Conservation (phyloP, 2,888 invertebrate species). For the Protophormia terraenovae region DNA sequence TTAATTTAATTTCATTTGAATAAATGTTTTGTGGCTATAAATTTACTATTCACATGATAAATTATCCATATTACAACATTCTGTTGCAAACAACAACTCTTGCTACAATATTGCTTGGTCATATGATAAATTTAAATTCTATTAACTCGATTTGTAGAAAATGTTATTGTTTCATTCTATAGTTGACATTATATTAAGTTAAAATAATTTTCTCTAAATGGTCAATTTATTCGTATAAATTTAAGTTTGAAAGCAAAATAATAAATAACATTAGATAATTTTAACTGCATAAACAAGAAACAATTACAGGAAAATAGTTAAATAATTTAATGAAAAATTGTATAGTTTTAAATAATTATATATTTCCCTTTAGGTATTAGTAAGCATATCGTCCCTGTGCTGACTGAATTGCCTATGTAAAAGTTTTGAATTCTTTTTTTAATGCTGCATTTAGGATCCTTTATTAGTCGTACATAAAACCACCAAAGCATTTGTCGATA, state of each 20-base stretch:
- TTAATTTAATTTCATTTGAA: slow-evolving; percentile 65
- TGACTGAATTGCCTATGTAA: too few species aligned
- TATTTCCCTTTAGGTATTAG: neutral
- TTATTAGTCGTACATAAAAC: too few species aligned
- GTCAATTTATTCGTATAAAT: slow-evolving; percentile 30
- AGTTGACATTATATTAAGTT: slow-evolving; percentile 3
- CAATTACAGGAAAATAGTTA: neutral
- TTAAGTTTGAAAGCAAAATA: neutral
- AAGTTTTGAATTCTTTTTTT: too few species aligned
- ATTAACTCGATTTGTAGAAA: slow-evolving; percentile 51
- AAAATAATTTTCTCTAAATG: slow-evolving; percentile 38
- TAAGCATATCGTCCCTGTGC: too few species aligned
- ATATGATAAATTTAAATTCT: slow-evolving; percentile 54
- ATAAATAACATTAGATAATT: neutral
- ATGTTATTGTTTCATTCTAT: neutral
- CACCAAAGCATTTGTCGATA: too few species aligned
- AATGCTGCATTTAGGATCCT: too few species aligned
- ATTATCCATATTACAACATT: slow-evolving; percentile 39
- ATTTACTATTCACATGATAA: slow-evolving; percentile 60
- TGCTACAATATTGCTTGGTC: neutral
- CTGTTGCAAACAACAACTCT: neutral
- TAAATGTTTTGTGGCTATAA: slow-evolving; percentile 65
- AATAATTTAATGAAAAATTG: neutral
- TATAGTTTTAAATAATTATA: neutral
- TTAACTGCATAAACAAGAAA: neutral